Evolutionary conservation across 2,888 invertebrate species (phyloP).

Genomic region (Synanthedon formicaeformis): DNA sequence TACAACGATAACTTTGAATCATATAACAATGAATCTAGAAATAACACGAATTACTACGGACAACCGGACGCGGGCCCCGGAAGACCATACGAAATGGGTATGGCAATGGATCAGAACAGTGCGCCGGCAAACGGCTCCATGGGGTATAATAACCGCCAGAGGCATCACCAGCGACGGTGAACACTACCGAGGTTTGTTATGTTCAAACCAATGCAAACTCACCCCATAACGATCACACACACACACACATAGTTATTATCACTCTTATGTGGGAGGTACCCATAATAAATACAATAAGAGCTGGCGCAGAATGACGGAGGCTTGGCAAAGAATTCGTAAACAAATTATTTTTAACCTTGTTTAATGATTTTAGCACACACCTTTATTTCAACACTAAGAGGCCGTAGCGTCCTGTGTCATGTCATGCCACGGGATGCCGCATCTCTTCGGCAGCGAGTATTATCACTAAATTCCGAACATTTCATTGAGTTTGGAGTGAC

Average conservation of each 20-base stretch:
- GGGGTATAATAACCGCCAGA: conserved; percentile 68
- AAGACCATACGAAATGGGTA: conserved; percentile 33
- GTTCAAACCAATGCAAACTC: conserved; percentile 62
- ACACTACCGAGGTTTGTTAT: conserved; percentile 62
- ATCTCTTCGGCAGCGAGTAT: too few species aligned
- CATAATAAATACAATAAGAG: background rate
- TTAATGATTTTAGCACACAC: too few species aligned
- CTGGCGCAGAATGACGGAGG: too few species aligned
- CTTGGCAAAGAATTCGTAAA: too few species aligned
- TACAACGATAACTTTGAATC: conserved; percentile 21
- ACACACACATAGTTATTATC: background rate
- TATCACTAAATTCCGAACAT: too few species aligned
- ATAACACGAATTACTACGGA: conserved; percentile 35
- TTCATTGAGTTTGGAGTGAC: too few species aligned
- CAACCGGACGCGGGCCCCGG: conserved; percentile 49
- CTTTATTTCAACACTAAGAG: too few species aligned
- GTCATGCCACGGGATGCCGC: too few species aligned
- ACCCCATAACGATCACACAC: conserved; percentile 32
- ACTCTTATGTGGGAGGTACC: background rate
- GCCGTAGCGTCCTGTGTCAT: too few species aligned
- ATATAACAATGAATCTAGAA: conserved; percentile 12
- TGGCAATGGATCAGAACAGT: conserved; percentile 30
- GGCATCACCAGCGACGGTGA: conserved; percentile 62
- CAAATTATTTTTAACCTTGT: too few species aligned
- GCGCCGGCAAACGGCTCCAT: conserved; percentile 58